Base-by-base conservation (phyloP, 2,888 invertebrate species). In the Drosophila hamatofila region DNA sequence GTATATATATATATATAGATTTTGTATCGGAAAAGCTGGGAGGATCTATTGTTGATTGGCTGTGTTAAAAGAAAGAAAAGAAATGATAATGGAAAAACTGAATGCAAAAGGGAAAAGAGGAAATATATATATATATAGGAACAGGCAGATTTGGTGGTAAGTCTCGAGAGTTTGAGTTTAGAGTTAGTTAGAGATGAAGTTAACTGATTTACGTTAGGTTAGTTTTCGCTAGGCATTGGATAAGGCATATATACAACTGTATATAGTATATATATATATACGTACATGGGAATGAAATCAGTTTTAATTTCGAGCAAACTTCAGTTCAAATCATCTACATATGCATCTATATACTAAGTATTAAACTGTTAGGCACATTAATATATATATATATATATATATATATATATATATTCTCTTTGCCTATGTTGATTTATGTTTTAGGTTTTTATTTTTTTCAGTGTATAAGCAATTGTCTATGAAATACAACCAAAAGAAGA, bases 11-110 rank as follows among this genome's bases (percentile, higher is more conserved):
- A 44, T 37, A 72, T 48, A 72, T 21, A 42, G 30, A 60, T 59
- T 56, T 42, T 67, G 61, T 46, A 65, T 55, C 30, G 64, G 64
- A 70, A 72, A 66, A 67, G 71, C 65, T 51, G 69, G 60, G 51
- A 55, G 49, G 58, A 62, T 59, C 68, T 64, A 72, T 76, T 75
- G 74, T 80, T 82, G 88, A 84, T 84, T 84, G 84, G 84, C 84
- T 84, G 84, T 84, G 84, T 82, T 80, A 80, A 69, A 80, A 78
- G 56, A 25, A 54, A 75, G 66, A 57, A 72, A 56, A 58, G 48
- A 35, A 68, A 67, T 25, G 46, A 14, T 67, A 68, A 55, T 62
- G 57, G 49, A 59, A 58, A 69, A 23, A 23, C 42, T 33, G 59
- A 55, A 39, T n/a, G 39, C 18, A 30, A 65, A 70, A 54, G 49